Conservation (phyloP, 2,113 vertebrate genomes). For the Sinocyclocheilus anshuiensis region DNA sequence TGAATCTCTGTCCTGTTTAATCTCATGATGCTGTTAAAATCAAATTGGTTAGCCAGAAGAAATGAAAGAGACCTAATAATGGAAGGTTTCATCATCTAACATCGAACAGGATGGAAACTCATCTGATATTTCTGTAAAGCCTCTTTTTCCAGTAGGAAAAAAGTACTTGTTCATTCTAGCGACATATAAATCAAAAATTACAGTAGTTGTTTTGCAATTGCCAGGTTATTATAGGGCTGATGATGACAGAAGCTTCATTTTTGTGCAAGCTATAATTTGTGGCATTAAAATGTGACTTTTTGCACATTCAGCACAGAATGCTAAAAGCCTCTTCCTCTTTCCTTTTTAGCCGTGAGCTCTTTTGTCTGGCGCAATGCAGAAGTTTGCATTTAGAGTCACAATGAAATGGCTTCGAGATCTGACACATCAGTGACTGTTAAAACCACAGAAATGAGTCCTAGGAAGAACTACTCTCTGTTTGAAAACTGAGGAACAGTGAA, state of each 20-base stretch:
- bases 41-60: no score
- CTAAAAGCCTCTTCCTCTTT: not conserved
- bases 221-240: not conserved
- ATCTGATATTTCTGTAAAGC: not conserved
- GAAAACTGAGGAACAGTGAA: constrained; percentile 18
- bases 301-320: not conserved
- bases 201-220: not conserved
- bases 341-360: not conserved
- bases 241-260: not conserved
- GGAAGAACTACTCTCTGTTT: constrained; percentile 1
- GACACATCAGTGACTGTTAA: not conserved
- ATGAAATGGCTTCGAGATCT: not conserved
- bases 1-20: no score
- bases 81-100: not conserved
- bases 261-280: not conserved
- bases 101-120: not conserved
- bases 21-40: no score
- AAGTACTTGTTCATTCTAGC: no score
- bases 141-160: no score
- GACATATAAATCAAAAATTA: no score
- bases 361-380: not conserved
- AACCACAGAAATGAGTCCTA: not conserved
- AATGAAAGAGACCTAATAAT: not conserved
- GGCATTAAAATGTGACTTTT: not conserved
- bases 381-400: not conserved